Percentiles rank a stretch among this genome's conserved stretches.
Evolutionary conservation across 2,888 invertebrate genomes (phyloP).

Genomic region (Microctonus brassicae): DNA sequence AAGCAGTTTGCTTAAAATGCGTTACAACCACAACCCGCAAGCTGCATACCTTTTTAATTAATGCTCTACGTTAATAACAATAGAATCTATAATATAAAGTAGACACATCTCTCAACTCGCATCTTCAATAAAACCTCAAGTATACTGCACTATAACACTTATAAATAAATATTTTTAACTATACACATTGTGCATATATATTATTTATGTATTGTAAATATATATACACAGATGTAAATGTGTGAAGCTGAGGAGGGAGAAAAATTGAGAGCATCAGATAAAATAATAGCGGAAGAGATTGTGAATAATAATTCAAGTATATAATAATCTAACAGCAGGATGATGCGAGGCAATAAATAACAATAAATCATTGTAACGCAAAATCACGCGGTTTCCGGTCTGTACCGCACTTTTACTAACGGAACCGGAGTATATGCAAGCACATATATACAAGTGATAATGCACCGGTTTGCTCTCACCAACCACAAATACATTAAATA

Average conservation of each 20-base stretch:
- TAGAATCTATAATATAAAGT: slow-evolving; percentile 9
- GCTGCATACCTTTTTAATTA: slow-evolving; percentile 47
- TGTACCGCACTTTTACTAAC: neutral
- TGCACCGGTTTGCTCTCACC: neutral
- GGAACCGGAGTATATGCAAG: neutral
- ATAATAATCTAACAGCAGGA: neutral
- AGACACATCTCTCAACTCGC: neutral
- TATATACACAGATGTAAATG: neutral
- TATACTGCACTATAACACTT: too few species aligned
- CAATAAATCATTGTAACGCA: neutral
- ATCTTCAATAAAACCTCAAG: too few species aligned
- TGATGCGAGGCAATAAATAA: neutral
- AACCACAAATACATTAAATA: neutral
- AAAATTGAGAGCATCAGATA: neutral
- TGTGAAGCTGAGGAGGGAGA: neutral
- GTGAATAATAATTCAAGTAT: neutral
- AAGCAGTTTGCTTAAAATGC: slow-evolving; percentile 44
- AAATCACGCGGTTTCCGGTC: neutral
- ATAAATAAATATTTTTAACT: too few species aligned
- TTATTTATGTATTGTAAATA: too few species aligned
- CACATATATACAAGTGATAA: neutral
- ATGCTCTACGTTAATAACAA: slow-evolving; percentile 41
- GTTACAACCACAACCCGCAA: slow-evolving; percentile 45
- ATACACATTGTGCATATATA: too few species aligned
- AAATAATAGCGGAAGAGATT: neutral